phyloP scores from a whole-genome alignment of 1,140 invertebrate species.

The Harlomillsia oculata region DNA sequence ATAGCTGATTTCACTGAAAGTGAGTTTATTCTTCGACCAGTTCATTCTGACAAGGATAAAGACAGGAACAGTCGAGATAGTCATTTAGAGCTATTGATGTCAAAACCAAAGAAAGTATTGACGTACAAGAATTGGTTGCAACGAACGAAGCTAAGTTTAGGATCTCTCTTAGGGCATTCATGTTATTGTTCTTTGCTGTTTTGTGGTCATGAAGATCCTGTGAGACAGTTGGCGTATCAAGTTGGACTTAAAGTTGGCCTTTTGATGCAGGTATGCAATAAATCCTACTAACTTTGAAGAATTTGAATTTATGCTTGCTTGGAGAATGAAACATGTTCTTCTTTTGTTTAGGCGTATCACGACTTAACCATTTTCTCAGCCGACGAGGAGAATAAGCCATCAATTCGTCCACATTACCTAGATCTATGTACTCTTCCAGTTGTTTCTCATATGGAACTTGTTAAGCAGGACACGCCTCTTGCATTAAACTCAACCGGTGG shows the following conservation, averaged over 20 bases:
- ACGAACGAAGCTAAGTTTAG: slow-evolving; percentile 7
- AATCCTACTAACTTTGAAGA: neutral
- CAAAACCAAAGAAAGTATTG: too few species aligned
- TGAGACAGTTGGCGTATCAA: slow-evolving; percentile 10
- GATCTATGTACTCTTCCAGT: slow-evolving; percentile 21
- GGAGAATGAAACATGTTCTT: neutral
- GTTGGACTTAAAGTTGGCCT: slow-evolving; percentile 19
- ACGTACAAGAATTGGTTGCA: slow-evolving; percentile 14
- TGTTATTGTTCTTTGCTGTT: slow-evolving; percentile 13
- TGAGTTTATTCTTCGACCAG: slow-evolving; percentile 22
- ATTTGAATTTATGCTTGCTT: neutral
- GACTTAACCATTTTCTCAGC: slow-evolving; percentile 11
- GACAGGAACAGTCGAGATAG: neutral
- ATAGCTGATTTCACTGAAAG: slow-evolving; percentile 24
- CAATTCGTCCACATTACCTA: neutral
- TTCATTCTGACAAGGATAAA: too few species aligned
- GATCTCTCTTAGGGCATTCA: slow-evolving; percentile 13
- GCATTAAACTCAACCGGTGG: neutral
- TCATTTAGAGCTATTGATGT: too few species aligned
- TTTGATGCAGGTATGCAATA: slow-evolving; percentile 9
- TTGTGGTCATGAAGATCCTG: slow-evolving; percentile 12
- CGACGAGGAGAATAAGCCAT: neutral
- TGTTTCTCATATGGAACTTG: slow-evolving; percentile 14
- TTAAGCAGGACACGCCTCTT: too few species aligned
- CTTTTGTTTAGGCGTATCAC: slow-evolving; percentile 11